These are phyloP conservation scores for Pristionchus japonicus DNA, from an alignment of 2,888 invertebrate species.

Conservation along the genomic window DNA sequence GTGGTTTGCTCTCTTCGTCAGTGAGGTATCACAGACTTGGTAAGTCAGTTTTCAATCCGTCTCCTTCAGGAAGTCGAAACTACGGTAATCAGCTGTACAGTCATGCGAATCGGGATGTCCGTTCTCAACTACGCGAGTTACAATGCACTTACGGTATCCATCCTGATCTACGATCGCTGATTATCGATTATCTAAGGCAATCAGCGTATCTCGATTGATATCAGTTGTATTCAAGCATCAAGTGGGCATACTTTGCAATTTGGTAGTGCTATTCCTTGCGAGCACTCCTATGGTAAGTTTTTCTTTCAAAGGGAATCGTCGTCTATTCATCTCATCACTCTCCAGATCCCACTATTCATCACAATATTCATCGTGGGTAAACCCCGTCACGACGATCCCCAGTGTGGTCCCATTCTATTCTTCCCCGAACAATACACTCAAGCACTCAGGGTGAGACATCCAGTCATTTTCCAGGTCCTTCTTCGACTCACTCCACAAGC, in stretches of 20 bases:
- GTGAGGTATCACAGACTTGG: not conserved
- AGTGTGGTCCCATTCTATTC: constrained; percentile 5
- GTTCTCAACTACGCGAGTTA: constrained; percentile 25
- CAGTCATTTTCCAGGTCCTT: not conserved
- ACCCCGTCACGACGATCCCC: not conserved
- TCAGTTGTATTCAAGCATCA: constrained; percentile 22
- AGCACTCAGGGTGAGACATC: not conserved
- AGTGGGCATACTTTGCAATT: not conserved
- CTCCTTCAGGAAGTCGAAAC: not conserved
- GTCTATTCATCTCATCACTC: not conserved
- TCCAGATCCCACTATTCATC: not conserved
- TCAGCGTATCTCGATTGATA: constrained; percentile 31
- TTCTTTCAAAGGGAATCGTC: not conserved
- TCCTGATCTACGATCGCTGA: not conserved
- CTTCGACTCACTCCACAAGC: no score
- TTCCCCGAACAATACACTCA: not conserved
- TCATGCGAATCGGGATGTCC: constrained; percentile 2
- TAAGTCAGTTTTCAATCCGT: not conserved
- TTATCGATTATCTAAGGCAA: not conserved
- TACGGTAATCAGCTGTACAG: not conserved
- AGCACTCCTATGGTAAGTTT: not conserved
- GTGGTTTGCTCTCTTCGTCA: not conserved
- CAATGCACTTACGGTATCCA: not conserved
- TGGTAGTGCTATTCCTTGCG: not conserved
- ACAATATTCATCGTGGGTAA: constrained; percentile 6